These are phyloP conservation scores for Tetranychus piercei DNA, from an alignment of 2,888 invertebrate species.

Conservation along the genomic window DNA sequence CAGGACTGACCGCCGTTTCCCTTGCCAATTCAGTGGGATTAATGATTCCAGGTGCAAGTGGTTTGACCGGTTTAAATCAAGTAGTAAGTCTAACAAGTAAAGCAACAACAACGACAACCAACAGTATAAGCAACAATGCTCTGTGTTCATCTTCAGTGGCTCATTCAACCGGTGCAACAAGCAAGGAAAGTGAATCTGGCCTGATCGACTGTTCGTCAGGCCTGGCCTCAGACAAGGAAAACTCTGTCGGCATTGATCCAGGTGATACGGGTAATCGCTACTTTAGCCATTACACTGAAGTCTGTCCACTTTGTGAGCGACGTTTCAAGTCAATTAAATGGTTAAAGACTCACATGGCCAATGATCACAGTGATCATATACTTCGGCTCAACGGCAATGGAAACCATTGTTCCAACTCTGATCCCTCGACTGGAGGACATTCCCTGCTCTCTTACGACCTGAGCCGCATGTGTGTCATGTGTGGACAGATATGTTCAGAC, in stretches of 20 bases:
- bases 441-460: background rate
- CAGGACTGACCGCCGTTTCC: background rate
- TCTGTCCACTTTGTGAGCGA: constrained; percentile 65
- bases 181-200: too few species aligned
- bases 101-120: constrained; percentile 3
- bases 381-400: background rate
- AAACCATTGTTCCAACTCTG: background rate
- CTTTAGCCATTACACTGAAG: constrained; percentile 37
- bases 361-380: constrained; percentile 54
- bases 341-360: constrained; percentile 63
- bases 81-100: background rate
- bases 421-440: background rate
- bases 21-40: background rate
- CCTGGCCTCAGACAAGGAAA: background rate
- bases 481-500: constrained; percentile 33
- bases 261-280: constrained; percentile 26
- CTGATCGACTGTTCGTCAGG: background rate
- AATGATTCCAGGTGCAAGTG: background rate
- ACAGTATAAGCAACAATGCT: background rate
- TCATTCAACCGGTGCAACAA: too few species aligned
- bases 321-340: constrained; percentile 73
- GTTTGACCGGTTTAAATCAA: background rate
- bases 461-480: constrained; percentile 30
- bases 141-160: too few species aligned
- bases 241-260: constrained; percentile 25